phyloP scores from a whole-genome alignment of 2,888 invertebrate species.

The Gordius sp. region DNA sequence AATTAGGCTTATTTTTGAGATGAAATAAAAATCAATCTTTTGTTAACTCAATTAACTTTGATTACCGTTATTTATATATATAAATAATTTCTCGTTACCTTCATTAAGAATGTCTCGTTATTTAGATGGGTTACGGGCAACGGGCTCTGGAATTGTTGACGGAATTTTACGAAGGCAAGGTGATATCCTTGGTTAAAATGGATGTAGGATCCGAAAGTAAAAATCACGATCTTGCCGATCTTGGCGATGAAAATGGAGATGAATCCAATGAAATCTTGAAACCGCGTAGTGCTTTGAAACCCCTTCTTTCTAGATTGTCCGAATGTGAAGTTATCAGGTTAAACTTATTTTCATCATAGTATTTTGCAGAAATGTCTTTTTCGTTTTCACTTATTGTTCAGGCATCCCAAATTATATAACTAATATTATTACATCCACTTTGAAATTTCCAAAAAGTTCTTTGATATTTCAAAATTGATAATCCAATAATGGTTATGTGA shows the following conservation, averaged over 20 bases:
- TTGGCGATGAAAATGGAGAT: no score
- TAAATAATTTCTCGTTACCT: no score
- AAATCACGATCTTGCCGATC: no score
- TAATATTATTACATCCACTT: neutral
- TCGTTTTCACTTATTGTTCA: neutral
- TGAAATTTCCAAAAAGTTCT: no score
- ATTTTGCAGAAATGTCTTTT: neutral
- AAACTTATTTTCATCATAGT: neutral
- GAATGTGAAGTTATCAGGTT: conserved; percentile 5
- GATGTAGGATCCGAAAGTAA: no score
- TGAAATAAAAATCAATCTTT: no score
- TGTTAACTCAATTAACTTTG: no score
- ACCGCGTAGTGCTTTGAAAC: neutral
- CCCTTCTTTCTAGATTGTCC: neutral
- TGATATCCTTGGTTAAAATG: conserved; percentile 23
- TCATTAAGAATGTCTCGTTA: no score
- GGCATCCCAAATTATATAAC: neutral
- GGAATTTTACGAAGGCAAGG: conserved; percentile 57
- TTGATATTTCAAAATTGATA: no score
- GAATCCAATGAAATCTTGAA: neutral
- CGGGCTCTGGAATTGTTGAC: conserved; percentile 54
- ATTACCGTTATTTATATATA: no score
- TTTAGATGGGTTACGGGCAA: conserved; percentile 89
- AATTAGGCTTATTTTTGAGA: no score
- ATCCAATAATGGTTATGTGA: no score